Base-by-base conservation (phyloP, 2,888 invertebrate species). In the Drosophila lacicola region DNA sequence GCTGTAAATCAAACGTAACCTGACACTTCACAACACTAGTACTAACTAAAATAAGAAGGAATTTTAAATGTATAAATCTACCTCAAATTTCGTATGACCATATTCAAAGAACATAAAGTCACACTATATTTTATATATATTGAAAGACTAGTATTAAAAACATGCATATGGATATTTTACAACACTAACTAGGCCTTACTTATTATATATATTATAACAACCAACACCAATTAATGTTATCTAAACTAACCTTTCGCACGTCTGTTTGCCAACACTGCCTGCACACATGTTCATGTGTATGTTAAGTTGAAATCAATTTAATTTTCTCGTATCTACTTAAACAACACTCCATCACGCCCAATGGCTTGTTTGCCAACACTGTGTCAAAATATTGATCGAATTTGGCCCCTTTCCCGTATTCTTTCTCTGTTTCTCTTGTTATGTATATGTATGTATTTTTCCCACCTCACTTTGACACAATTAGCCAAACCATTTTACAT, bases 401-500 rank as follows among this genome's bases (percentile, higher is more conserved):
- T 42, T 57, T 21, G n/a, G 19, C 65, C 13, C 13, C 62, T 8
- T 21, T 10, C 17, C 6, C 33, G 41, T 42, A 39, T 19, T 33
- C 29, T 19, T 4, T 34, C 34, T 36, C 25, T 34, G 21, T 25
- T n/a, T 33, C 17, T 13, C 33, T 29, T 34, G 10, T 13, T 8
- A 36, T 34, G 17, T 37, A 44, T 33, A 41, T 41, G 17, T 17
- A 17, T 47, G 17, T 17, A 17, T 47, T 13, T 8, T 2, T 10
- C 14, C 55, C 39, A 37, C 19, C 49, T 63, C 50, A 61, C 50
- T 49, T 17, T 65, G 64, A 66, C 82, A 74, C 72, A 81, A 82
- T 85, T 85, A 71, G 75, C 75, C 75, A 53, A 85, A 44, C 70
- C 79, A 54, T 75, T 75, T 74, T 64, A 50, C 70, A 75, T 82